Evolutionary conservation across 2,888 invertebrate genomes (phyloP).

Genomic region (Lasioglossum malachurum): DNA sequence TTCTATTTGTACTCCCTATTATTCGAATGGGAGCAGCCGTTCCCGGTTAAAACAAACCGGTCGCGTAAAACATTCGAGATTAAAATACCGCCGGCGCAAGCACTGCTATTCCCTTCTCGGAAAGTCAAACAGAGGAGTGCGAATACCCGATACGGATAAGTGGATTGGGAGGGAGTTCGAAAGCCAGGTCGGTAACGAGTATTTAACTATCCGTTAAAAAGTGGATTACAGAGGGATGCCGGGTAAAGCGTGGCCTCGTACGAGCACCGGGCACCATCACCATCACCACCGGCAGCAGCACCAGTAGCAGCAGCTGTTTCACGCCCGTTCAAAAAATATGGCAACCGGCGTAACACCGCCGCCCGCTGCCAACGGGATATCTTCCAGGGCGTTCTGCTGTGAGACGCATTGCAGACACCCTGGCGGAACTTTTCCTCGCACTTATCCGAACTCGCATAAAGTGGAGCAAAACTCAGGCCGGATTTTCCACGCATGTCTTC

Average conservation of each 20-base stretch:
- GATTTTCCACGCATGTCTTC: slow-evolving; percentile 50
- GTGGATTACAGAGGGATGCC: slow-evolving; percentile 31
- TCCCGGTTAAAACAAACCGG: slow-evolving; percentile 1
- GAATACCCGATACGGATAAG: slow-evolving; percentile 34
- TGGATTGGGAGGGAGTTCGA: slow-evolving; percentile 39
- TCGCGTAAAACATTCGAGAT: slow-evolving; percentile 15
- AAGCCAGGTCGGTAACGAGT: slow-evolving; percentile 35
- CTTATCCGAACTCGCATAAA: slow-evolving; percentile 64
- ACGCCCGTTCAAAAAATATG: slow-evolving; percentile 42
- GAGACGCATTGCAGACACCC: slow-evolving; percentile 65
- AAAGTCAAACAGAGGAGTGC: slow-evolving; percentile 13
- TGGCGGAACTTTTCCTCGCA: slow-evolving; percentile 48
- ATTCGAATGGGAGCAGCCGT: neutral
- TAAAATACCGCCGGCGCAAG: slow-evolving; percentile 3
- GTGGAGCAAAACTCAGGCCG: slow-evolving; percentile 52
- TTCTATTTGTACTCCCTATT: neutral
- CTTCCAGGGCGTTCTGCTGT: slow-evolving; percentile 24
- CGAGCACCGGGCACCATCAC: neutral
- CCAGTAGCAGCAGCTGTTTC: slow-evolving; percentile 21
- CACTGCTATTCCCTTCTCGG: neutral
- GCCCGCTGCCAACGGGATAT: slow-evolving; percentile 27
- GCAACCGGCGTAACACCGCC: slow-evolving; percentile 20
- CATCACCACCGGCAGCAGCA: neutral
- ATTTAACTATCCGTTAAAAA: slow-evolving; percentile 35
- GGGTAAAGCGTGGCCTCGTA: slow-evolving; percentile 18